Conservation (phyloP, 2,797 vertebrate species). For the Lateolabrax maculatus region DNA sequence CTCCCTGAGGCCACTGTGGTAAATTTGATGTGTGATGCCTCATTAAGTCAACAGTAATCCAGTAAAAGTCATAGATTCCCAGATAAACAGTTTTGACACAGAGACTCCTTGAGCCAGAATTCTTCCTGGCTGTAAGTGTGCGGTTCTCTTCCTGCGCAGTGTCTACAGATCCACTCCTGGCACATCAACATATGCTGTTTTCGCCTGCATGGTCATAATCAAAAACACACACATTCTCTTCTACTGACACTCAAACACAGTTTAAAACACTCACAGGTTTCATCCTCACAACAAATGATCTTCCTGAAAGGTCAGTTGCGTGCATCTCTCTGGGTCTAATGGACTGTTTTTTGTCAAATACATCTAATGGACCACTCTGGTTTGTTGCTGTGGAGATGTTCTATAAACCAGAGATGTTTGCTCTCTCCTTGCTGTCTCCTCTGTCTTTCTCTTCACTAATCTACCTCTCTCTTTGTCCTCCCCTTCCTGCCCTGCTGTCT, state of each 20-base stretch:
- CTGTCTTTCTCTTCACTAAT: background rate
- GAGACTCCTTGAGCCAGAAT: background rate
- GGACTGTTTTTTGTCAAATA: conserved; percentile 36
- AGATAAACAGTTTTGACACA: conserved; percentile 5
- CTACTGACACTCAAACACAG: conserved; percentile 3
- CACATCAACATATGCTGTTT: conserved; percentile 43
- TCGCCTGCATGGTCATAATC: background rate
- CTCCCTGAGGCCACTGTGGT: conserved; percentile 10
- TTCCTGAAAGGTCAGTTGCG: conserved; percentile 30
- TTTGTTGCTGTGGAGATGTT: conserved; percentile 67
- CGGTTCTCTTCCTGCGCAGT: background rate
- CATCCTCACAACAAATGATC: conserved; percentile 41
- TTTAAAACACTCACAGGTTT: background rate
- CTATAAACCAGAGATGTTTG: conserved; percentile 41
- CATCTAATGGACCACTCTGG: conserved; percentile 43
- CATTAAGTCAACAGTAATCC: conserved; percentile 28
- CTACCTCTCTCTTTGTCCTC: background rate
- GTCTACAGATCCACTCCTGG: conserved; percentile 8
- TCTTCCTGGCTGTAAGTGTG: conserved; percentile 12
- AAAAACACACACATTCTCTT: conserved; percentile 3
- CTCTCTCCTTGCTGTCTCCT: background rate
- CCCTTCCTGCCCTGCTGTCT: background rate
- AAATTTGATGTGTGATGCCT: conserved; percentile 33
- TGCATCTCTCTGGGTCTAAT: conserved; percentile 56
- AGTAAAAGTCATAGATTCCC: background rate